These are phyloP conservation scores for Hydraecia micacea DNA, from an alignment of 2,888 invertebrate genomes.

Conservation along the genomic window DNA sequence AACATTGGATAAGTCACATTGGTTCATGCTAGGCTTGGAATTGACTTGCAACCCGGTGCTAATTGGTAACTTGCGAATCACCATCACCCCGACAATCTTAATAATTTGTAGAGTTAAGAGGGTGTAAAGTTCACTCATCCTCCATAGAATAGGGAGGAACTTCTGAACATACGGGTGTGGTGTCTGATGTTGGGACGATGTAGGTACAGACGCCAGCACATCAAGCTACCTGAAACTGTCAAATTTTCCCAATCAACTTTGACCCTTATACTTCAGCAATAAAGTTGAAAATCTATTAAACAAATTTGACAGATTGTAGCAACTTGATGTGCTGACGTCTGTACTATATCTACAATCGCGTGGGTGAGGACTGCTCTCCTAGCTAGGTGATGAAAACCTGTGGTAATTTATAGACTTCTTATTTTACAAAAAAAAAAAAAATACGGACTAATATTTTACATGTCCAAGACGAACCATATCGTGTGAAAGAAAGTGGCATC, in stretches of 20 bases:
- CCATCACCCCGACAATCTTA: neutral
- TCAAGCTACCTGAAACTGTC: too few relatives aligned
- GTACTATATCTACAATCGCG: neutral
- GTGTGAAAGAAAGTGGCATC: constrained; percentile 45
- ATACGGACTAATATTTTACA: constrained; percentile 3
- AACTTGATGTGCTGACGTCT: too few relatives aligned
- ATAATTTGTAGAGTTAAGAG: too few relatives aligned
- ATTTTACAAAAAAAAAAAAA: neutral
- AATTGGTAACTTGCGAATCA: neutral
- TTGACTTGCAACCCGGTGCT: neutral
- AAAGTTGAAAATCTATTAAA: too few relatives aligned
- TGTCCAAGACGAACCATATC: constrained; percentile 1
- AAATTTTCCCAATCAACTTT: too few relatives aligned
- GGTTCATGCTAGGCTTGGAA: neutral
- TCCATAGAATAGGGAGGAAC: too few relatives aligned
- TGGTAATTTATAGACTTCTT: neutral
- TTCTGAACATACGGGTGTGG: too few relatives aligned
- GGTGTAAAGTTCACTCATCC: too few relatives aligned
- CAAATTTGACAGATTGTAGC: too few relatives aligned
- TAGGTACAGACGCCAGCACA: too few relatives aligned
- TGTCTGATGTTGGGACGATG: too few relatives aligned
- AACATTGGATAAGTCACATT: neutral
- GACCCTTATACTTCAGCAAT: too few relatives aligned
- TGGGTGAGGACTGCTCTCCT: neutral
- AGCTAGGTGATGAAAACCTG: neutral